A percentile compares a stretch with the other conserved stretches of the same genome.
Conservation (phyloP, 2,113 vertebrate species). For the Condylura cristata region DNA sequence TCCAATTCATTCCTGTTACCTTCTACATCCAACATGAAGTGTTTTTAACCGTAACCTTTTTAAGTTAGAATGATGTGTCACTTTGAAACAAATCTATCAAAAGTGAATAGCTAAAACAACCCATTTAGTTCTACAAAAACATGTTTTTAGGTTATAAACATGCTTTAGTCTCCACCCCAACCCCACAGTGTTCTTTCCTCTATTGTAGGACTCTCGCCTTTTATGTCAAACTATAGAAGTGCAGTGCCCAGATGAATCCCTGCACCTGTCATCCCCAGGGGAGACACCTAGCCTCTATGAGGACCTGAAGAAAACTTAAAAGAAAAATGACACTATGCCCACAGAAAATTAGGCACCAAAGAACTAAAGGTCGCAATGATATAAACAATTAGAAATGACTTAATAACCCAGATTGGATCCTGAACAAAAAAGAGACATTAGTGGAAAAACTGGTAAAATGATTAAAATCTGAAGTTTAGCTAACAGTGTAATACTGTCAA, state of each 20-base stretch:
- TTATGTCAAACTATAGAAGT: slow-evolving; percentile 55
- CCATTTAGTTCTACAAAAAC: slow-evolving; percentile 27
- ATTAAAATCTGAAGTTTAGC: slow-evolving; percentile 27
- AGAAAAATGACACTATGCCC: slow-evolving; percentile 44
- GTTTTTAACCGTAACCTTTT: background rate
- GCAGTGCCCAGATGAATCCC: slow-evolving; percentile 23
- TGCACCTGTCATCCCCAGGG: slow-evolving; percentile 7
- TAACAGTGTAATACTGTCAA: background rate
- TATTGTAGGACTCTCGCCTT: background rate
- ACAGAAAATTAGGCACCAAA: slow-evolving; percentile 39
- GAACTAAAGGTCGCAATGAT: background rate
- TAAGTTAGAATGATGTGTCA: slow-evolving; percentile 12
- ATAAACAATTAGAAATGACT: slow-evolving; percentile 46
- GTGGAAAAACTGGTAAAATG: background rate
- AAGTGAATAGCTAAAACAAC: slow-evolving; percentile 37
- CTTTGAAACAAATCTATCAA: slow-evolving; percentile 44
- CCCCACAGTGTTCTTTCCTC: background rate
- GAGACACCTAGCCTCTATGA: slow-evolving; percentile 32
- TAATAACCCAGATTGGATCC: background rate
- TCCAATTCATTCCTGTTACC: slow-evolving; percentile 34
- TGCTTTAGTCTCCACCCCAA: background rate
- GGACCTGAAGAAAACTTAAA: slow-evolving; percentile 13
- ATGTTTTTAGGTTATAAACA: slow-evolving; percentile 46
- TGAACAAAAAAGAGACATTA: slow-evolving; percentile 14
- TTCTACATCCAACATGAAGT: slow-evolving; percentile 22